Evolutionary conservation across 1,140 invertebrate species (phyloP), one percentile per base, ranked within the genome.

Genomic region (Himalopsyche phryganea): DNA sequence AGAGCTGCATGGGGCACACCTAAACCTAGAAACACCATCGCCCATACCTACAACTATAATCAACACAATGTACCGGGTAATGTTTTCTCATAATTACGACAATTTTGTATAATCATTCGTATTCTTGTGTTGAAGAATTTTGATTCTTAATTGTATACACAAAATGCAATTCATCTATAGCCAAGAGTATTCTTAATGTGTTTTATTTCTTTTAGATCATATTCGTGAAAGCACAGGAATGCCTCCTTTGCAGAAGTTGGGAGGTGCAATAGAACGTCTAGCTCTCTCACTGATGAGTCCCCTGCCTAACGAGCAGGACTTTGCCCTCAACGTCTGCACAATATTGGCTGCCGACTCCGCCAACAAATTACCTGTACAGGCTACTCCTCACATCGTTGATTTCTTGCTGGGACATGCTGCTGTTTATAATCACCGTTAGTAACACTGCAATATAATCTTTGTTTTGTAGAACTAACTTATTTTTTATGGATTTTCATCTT

Each of bases 221-320:
- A 68, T 83, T 28, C 78, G 87, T 50, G 78, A 80, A 52, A 82
- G 81, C 68, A 81, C 83, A 66, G 87, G 87, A 50, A 71, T 92
- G 51, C 75, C 81, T 14, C 78, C 58, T 0, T 41, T 64, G 28
- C 62, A 60, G 48, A 23, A 89, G 62, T 72, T 94, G 19, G 88
- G 89, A 61, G 86, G 85, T 63, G 79, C 86, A 38, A 89, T 87
- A 10, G 90, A 92, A 66, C 94, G 96, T 68, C 77, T 99, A 10
- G 85, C 91, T 15, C 79, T 96, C 20, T 96, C 96, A 0, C 78
- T 99, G 6, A 73, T 96, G 14, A 95, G 92, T 32, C 96, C 96
- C 1, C 79, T 99, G 65, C 96, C 96, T 11, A 99, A 99, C 74
- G 97, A 99, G 78, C 93, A 98, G 70, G 96, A 98, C 71, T 96